Evolutionary conservation across 2,113 vertebrate genomes (phyloP).

Genomic region (Colinus virginianus): DNA sequence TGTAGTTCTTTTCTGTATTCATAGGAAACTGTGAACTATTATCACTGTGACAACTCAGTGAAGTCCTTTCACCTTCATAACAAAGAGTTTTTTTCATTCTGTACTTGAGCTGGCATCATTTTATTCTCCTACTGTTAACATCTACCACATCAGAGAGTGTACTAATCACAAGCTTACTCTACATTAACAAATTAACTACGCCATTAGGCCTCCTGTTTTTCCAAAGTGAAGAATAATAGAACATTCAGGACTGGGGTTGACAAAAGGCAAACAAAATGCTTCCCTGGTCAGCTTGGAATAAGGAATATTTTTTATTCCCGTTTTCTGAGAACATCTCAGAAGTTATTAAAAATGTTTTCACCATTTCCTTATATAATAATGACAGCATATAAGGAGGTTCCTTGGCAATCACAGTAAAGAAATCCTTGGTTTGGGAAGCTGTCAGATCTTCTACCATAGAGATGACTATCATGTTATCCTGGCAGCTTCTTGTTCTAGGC

Average conservation of each 20-base stretch:
- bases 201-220: neutral
- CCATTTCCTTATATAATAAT: neutral
- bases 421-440: constrained; percentile 42
- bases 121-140: neutral
- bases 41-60: neutral
- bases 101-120: neutral
- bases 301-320: neutral
- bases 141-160: neutral
- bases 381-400: neutral
- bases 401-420: neutral
- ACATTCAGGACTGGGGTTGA: neutral
- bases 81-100: neutral
- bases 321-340: too few relatives aligned
- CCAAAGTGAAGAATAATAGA: neutral
- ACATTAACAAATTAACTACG: neutral
- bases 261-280: neutral
- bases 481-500: constrained; percentile 10
- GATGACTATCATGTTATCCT: constrained; percentile 21
- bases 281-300: neutral
- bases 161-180: neutral
- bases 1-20: neutral
- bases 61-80: neutral
- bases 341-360: neutral
- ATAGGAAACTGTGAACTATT: neutral
- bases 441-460: neutral